Evolutionary conservation across 2,797 vertebrate species (phyloP), one percentile per base, ranked within the genome.

Genomic region (Myotis daubentonii): DNA sequence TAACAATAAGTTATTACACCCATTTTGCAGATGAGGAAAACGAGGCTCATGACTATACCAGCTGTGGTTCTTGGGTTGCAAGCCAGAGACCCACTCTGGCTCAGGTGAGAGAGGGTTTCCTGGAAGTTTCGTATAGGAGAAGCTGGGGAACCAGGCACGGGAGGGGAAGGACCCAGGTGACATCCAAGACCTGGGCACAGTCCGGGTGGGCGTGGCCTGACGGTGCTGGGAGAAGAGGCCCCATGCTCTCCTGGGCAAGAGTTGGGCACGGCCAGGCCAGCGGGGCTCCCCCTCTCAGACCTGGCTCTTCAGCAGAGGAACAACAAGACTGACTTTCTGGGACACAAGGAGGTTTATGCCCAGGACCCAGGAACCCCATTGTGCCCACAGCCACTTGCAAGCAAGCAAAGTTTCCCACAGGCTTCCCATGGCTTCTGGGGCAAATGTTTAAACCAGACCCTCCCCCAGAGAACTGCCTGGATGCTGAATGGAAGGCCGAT

Each of bases 141-240:
- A n/a, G 30, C 47, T 7, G 6, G 36, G 33, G 51, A 55, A 74
- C 25, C 49, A 38, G 6, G 33, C 33, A 3, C 0, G 3, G 36
- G 16, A 28, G 33, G 16, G 66, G 1, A 13, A 8, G 38, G 4
- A 1, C 16, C 1, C 81, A 33, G 25, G 10, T 28, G n/a, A 49
- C 1, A 0, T 17, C 75, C 1, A 1, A 57, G 36, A 5, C 23
- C 0, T 2, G 23, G 8, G 36, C 0, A 0, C 36, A 38, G 74
- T 3, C 1, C 33, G 0, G 0, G 16, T 25, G 62, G 57, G 25
- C 22, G 15, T 36, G 19, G 1, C 9, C 60, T 13, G 62, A 11
- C 1, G 19, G 51, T 33, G 51, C 65, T 16, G 49, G 9, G 38
- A 47, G 76, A 33, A 44, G 41, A 13, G n/a, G 28, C 10, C 25